Evolutionary conservation across 1,140 invertebrate genomes (phyloP).

Genomic region (Rhopalosiphum padi): DNA sequence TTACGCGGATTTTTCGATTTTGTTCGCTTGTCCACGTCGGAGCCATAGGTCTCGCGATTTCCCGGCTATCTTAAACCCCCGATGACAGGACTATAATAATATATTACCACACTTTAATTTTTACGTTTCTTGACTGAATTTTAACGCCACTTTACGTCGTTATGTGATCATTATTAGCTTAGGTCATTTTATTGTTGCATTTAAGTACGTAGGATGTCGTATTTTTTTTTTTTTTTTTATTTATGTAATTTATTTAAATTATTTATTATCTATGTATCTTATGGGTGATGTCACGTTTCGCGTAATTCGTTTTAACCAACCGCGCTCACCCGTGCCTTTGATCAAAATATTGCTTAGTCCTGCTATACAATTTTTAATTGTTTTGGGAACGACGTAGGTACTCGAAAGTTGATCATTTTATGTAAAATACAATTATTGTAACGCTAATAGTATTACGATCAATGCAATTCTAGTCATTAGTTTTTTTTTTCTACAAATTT

Average conservation of each 20-base stretch:
- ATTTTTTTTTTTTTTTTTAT: background rate
- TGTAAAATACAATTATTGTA: background rate
- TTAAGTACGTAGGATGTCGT: background rate
- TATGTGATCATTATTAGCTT: background rate
- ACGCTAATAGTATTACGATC: background rate
- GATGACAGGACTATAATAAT: background rate
- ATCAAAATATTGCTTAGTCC: background rate
- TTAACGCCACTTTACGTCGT: background rate
- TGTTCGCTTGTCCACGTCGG: background rate
- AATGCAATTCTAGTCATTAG: conserved; percentile 25
- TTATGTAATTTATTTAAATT: background rate
- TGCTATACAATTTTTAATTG: background rate
- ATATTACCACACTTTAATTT: background rate
- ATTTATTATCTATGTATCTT: background rate
- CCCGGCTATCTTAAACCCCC: background rate
- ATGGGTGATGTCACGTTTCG: background rate
- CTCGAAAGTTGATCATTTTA: background rate
- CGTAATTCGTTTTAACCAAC: background rate
- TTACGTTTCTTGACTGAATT: conserved; percentile 22
- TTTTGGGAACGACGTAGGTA: background rate
- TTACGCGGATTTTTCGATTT: background rate
- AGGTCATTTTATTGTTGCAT: background rate
- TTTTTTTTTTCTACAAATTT: background rate
- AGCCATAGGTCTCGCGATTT: background rate
- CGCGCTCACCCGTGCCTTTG: background rate